Percentiles rank a stretch among this genome's conserved stretches.
These are phyloP conservation scores for Eudasyphora cyanicolor DNA, from an alignment of 2,888 invertebrate species.

Conservation along the genomic window DNA sequence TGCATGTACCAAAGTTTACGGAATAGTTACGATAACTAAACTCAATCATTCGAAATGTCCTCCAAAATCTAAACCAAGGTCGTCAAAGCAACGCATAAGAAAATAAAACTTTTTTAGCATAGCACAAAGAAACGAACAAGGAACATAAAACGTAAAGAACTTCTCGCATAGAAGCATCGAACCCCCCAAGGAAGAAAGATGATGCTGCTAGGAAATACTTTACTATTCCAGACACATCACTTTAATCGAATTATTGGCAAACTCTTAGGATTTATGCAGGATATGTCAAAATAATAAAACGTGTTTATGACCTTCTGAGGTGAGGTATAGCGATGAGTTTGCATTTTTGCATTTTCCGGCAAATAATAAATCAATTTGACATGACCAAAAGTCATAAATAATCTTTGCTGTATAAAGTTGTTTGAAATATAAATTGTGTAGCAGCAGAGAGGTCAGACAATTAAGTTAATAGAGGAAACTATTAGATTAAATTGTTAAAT, in stretches of 20 bases:
- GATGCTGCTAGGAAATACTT: not conserved
- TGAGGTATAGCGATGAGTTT: not conserved
- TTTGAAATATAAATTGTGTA: too few species aligned
- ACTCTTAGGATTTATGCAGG: not conserved
- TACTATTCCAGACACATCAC: not conserved
- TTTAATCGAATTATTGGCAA: slow-evolving; percentile 6
- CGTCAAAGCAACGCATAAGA: not conserved
- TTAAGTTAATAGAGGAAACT: too few species aligned
- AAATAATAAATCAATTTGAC: too few species aligned
- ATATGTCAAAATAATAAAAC: not conserved
- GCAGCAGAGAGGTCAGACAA: too few species aligned
- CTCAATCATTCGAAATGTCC: not conserved
- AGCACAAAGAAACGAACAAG: not conserved
- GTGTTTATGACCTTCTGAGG: not conserved
- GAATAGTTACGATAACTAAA: not conserved
- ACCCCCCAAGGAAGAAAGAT: not conserved
- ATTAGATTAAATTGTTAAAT: too few species aligned
- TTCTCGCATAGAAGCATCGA: not conserved
- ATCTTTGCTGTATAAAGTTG: too few species aligned
- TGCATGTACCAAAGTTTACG: not conserved
- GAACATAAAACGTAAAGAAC: not conserved
- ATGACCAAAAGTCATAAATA: too few species aligned
- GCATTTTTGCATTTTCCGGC: not conserved
- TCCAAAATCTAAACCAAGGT: not conserved
- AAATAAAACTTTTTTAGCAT: not conserved